Evolutionary conservation across 2,888 invertebrate genomes (phyloP).

Genomic region (Thereva nobilitata): DNA sequence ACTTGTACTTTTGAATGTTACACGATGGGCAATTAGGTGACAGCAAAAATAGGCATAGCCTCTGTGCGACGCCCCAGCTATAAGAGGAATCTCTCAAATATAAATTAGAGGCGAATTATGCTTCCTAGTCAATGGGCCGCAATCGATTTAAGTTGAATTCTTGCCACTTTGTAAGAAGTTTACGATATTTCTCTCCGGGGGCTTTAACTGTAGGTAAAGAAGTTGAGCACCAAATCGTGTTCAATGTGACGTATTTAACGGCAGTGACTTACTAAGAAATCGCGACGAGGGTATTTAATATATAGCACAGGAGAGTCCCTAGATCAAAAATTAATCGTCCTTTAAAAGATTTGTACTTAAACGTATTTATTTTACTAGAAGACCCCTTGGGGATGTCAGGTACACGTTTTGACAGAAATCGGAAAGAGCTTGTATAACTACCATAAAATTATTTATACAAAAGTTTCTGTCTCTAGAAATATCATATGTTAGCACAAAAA

Average conservation of each 20-base stretch:
- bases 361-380: too few relatives aligned
- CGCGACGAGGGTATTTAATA: too few relatives aligned
- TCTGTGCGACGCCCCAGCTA: background rate
- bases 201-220: slow-evolving; percentile 10
- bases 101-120: slow-evolving; percentile 27
- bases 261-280: slow-evolving; percentile 13
- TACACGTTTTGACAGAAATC: too few relatives aligned
- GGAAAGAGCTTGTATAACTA: too few relatives aligned
- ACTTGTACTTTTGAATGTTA: slow-evolving; percentile 22
- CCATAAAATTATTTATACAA: too few relatives aligned
- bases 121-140: slow-evolving; percentile 14
- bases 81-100: slow-evolving; percentile 13
- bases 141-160: slow-evolving; percentile 27
- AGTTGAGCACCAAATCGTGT: slow-evolving; percentile 6
- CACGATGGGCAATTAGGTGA: slow-evolving; percentile 29
- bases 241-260: slow-evolving; percentile 25
- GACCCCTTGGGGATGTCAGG: too few relatives aligned
- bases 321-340: too few relatives aligned
- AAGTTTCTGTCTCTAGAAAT: too few relatives aligned
- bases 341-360: too few relatives aligned
- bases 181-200: slow-evolving; percentile 17
- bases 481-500: too few relatives aligned
- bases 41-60: slow-evolving; percentile 22
- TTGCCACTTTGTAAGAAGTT: slow-evolving; percentile 24
- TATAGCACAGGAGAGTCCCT: too few relatives aligned